These are phyloP conservation scores for Anodontia alba DNA, from an alignment of 2,888 invertebrate genomes.

Conservation along the genomic window DNA sequence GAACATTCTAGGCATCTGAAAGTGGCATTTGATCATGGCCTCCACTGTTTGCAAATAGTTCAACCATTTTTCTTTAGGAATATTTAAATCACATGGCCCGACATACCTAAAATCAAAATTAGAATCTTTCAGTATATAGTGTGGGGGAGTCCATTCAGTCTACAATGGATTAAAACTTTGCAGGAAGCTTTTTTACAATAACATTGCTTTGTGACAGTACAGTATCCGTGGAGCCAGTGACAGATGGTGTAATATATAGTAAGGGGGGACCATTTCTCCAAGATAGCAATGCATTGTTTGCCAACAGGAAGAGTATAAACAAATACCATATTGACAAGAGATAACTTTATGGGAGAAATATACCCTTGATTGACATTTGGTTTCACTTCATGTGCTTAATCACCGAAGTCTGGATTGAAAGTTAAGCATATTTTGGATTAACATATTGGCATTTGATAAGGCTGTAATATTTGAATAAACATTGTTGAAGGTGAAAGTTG, in stretches of 20 bases:
- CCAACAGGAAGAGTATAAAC: background rate
- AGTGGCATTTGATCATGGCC: too few species aligned
- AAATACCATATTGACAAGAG: conserved; percentile 1
- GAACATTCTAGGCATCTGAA: too few species aligned
- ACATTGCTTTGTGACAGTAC: background rate
- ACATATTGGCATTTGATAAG: conserved; percentile 22
- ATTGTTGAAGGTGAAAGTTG: conserved; percentile 13
- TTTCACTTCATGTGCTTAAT: conserved; percentile 26
- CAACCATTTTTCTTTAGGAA: too few species aligned
- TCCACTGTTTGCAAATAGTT: too few species aligned
- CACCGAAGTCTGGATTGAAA: conserved; percentile 21
- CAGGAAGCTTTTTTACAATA: background rate
- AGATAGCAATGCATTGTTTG: background rate
- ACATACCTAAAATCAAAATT: too few species aligned
- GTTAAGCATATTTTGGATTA: conserved; percentile 58
- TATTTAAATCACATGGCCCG: too few species aligned
- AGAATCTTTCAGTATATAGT: too few species aligned
- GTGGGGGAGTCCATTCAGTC: too few species aligned
- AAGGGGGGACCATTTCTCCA: background rate
- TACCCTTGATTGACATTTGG: conserved; percentile 25
- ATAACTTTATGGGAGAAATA: conserved; percentile 8
- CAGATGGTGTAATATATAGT: background rate
- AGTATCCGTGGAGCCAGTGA: background rate
- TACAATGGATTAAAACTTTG: too few species aligned
- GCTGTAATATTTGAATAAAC: background rate